Base-by-base conservation (phyloP, 2,888 invertebrate genomes). In the Agriopis marginaria region DNA sequence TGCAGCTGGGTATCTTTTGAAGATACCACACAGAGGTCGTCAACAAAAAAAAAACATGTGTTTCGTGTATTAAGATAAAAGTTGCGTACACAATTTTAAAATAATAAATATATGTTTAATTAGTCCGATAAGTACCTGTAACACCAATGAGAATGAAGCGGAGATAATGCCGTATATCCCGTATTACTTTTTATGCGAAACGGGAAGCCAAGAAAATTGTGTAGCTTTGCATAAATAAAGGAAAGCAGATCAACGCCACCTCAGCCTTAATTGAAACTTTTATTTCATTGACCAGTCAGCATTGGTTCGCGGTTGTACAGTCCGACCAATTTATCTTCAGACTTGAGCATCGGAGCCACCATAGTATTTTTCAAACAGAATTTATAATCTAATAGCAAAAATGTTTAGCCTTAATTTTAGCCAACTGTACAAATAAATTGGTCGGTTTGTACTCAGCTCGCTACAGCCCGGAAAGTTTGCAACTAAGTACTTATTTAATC, bases 401-500 rank as follows among this genome's bases (percentile, higher is more conserved):
- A 17, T 42, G 1, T 44, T 44, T n/a, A 44, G 7, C 10, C 0
- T 2, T 17, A 6, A 56, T 17, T 56, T 23, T 44, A 6, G 3
- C 17, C 17, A 44, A 17, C 17, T 42, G 10, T 42, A 23, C 11
- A 10, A 4, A 11, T 44, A 56, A 55, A 40, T 40, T 55, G 7
- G 55, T 44, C 40, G 40, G n/a, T 54, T 8, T 59, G 47, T 50
- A 50, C 60, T 23, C 17, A 23, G 54, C 14, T 54, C 10, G 56
- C 42, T 14, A 1, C 56, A 40, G 11, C 58, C n/a, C 17, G 58
- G 58, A 45, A 45, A 58, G 45, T 58, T 58, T 45, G 45, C 45
- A 47, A 58, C 58, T 58, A 45, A 58, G 23, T 45, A 58, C 32
- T 45, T 58, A 58, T 59, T 59, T 59, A 47, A 61, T 51, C 51